phyloP scores from a whole-genome alignment of 2,797 vertebrate genomes.

The Gobio occitaniae region DNA sequence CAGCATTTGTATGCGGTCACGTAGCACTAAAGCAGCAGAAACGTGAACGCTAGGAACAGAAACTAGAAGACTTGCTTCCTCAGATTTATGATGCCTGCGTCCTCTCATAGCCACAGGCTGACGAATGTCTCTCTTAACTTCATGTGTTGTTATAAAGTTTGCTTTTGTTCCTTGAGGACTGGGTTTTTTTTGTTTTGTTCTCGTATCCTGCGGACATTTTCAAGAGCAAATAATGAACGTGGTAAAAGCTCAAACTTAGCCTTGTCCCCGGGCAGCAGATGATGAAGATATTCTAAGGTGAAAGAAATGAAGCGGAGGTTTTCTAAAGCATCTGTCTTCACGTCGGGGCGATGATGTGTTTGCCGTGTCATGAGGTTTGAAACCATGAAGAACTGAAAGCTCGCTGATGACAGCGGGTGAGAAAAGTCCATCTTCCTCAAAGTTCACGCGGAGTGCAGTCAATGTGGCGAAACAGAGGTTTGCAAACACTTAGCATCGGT shows the following conservation, averaged over 20 bases:
- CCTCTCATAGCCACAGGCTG: conserved; percentile 20
- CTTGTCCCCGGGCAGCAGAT: conserved; percentile 66
- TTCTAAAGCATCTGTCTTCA: conserved; percentile 19
- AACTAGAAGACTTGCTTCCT: background rate
- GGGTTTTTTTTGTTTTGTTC: background rate
- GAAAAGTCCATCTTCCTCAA: background rate
- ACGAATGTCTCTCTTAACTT: conserved; percentile 39
- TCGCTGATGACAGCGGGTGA: background rate
- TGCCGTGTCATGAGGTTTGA: conserved; percentile 3
- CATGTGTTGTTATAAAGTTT: conserved; percentile 33
- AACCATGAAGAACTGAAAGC: background rate
- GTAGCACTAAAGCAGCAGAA: conserved; percentile 13
- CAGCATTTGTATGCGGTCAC: background rate
- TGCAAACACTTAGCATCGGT: background rate
- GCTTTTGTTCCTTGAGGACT: conserved; percentile 51
- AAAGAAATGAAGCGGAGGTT: conserved; percentile 15
- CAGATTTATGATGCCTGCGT: conserved; percentile 5
- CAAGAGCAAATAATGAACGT: conserved; percentile 59
- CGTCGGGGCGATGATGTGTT: background rate
- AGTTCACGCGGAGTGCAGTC: conserved; percentile 4
- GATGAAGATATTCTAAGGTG: conserved; percentile 70
- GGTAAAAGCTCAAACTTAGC: conserved; percentile 61
- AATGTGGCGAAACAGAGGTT: background rate
- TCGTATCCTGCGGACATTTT: conserved; percentile 60
- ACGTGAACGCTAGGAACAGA: background rate